A percentile compares a stretch with the other conserved stretches of the same genome.
These are phyloP conservation scores for Bombus waltoni DNA, from an alignment of 1,140 invertebrate species.

Conservation along the genomic window DNA sequence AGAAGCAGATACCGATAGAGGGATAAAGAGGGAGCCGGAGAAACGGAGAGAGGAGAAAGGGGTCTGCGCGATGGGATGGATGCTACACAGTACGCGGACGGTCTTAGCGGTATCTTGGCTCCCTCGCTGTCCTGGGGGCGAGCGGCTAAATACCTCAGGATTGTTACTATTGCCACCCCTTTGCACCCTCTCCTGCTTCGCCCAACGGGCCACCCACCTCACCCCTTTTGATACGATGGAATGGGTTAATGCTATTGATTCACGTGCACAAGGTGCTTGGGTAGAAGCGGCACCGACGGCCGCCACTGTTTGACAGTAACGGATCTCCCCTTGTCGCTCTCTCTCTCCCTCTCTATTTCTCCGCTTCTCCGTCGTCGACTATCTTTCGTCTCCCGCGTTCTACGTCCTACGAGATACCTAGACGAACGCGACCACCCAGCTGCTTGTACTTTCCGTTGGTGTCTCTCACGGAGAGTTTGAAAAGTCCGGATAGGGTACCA, in stretches of 20 bases:
- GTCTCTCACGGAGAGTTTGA: conserved; percentile 22
- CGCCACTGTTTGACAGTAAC: conserved; percentile 83
- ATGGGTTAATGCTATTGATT: conserved; percentile 84
- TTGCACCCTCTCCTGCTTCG: conserved; percentile 67
- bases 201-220: conserved; percentile 61
- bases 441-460: conserved; percentile 38
- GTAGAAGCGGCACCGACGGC: conserved; percentile 65
- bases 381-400: conserved; percentile 39
- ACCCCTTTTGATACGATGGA: conserved; percentile 80
- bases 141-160: conserved; percentile 83
- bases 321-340: conserved; percentile 71
- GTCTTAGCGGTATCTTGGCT: conserved; percentile 82
- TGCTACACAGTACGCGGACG: conserved; percentile 79
- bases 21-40: conserved; percentile 42
- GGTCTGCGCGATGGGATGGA: conserved; percentile 72
- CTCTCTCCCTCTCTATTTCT: not conserved
- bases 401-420: conserved; percentile 39
- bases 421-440: conserved; percentile 43
- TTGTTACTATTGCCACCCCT: conserved; percentile 82
- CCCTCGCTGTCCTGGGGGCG: conserved; percentile 77
- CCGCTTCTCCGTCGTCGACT: conserved; percentile 24
- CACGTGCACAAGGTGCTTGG: conserved; percentile 79
- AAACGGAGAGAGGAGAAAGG: conserved; percentile 58
- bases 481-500: conserved; percentile 9
- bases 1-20: conserved; percentile 61